These are phyloP conservation scores for Eledone cirrhosa DNA, from an alignment of 2,888 invertebrate genomes.

Conservation along the genomic window DNA sequence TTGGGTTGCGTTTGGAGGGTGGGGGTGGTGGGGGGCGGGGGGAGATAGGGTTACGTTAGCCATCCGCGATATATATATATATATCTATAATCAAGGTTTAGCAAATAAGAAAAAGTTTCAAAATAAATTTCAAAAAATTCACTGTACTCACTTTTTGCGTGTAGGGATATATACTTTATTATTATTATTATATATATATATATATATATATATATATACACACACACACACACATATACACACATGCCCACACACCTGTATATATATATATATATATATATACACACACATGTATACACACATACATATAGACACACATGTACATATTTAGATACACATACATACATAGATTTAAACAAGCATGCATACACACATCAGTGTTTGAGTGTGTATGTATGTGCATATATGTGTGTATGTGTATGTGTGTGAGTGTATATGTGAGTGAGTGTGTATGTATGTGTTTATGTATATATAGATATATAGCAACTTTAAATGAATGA, in stretches of 20 bases:
- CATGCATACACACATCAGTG: background rate
- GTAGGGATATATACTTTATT: too few species aligned
- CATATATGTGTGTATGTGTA: background rate
- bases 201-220: background rate
- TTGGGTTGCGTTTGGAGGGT: too few species aligned
- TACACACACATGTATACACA: background rate
- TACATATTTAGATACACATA: background rate
- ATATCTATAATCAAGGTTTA: too few species aligned
- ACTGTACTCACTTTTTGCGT: too few species aligned
- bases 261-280: conserved; percentile 14
- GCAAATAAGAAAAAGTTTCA: too few species aligned
- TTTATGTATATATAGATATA: background rate
- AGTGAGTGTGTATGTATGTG: background rate
- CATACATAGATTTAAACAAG: background rate
- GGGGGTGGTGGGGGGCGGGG: too few species aligned
- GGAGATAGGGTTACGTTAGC: too few species aligned
- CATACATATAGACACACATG: background rate
- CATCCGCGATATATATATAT: too few species aligned
- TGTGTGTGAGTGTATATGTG: background rate
- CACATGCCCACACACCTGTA: background rate
- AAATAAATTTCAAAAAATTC: too few species aligned
- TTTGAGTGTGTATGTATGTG: background rate
- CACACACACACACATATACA: background rate
- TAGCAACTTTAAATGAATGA: background rate
- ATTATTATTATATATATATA: background rate